A percentile compares a stretch with the other conserved stretches of the same genome.
These are phyloP conservation scores for Cacajao melanocephalus DNA, from an alignment of 2,797 vertebrate genomes.

Conservation along the genomic window DNA sequence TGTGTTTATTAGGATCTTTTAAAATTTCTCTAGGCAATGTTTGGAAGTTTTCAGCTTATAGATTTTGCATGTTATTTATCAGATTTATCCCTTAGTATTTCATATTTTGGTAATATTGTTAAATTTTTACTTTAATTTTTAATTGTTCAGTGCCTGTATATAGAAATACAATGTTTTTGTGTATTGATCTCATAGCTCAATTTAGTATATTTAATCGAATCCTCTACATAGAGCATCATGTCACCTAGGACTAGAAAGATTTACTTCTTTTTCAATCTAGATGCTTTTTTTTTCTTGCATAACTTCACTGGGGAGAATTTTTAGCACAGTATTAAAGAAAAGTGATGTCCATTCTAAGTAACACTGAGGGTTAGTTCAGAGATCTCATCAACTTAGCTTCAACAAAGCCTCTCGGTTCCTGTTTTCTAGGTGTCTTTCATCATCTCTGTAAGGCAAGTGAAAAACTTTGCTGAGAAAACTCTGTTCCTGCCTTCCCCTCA, in stretches of 20 bases:
- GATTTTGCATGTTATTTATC: not conserved
- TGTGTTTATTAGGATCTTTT: not conserved
- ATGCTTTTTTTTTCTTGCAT: not conserved
- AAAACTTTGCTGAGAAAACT: not conserved
- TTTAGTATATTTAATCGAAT: not conserved
- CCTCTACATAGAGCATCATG: not conserved
- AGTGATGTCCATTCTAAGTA: not conserved
- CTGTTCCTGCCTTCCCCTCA: not conserved
- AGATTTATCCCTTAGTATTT: not conserved
- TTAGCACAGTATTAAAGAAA: not conserved
- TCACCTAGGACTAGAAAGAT: not conserved
- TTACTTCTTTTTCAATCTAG: not conserved
- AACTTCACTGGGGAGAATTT: not conserved
- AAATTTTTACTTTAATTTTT: not conserved
- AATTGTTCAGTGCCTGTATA: not conserved
- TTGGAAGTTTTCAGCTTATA: not conserved
- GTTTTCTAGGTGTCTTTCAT: not conserved
- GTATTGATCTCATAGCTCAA: not conserved
- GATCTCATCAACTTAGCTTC: not conserved
- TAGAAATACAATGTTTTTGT: not conserved
- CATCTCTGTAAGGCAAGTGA: not conserved
- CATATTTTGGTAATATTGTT: not conserved
- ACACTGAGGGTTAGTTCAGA: not conserved
- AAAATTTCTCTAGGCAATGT: not conserved
- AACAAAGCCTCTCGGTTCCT: not conserved